These are phyloP conservation scores for Leuciscus waleckii DNA, from an alignment of 2,797 vertebrate species.

Conservation along the genomic window DNA sequence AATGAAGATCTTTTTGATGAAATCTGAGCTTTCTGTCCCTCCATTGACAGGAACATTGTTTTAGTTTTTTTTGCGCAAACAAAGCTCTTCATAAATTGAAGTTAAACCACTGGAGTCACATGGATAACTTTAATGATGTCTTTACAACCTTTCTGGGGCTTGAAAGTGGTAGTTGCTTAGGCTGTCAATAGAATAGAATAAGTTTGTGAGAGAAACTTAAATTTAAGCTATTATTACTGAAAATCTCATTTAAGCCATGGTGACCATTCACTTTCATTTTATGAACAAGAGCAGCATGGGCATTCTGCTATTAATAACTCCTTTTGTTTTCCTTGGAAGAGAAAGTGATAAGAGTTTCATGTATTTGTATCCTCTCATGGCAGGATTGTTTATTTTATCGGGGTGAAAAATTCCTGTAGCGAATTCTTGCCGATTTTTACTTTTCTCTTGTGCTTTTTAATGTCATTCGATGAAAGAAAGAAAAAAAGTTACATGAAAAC, in stretches of 20 bases:
- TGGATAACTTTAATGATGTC: too few relatives aligned
- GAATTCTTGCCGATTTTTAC: background rate
- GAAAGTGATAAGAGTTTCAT: background rate
- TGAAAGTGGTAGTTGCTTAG: too few relatives aligned
- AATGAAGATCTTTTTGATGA: too few relatives aligned
- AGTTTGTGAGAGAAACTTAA: too few relatives aligned
- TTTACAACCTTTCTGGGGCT: too few relatives aligned
- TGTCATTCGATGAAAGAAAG: conserved; percentile 22
- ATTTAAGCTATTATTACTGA: background rate
- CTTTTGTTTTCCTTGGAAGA: background rate
- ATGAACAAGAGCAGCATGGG: background rate
- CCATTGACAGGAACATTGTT: too few relatives aligned
- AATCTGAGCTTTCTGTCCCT: too few relatives aligned
- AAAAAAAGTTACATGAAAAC: conserved; percentile 28
- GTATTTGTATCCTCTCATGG: background rate
- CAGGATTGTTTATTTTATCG: background rate
- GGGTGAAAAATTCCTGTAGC: background rate
- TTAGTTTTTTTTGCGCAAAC: too few relatives aligned
- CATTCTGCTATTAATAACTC: background rate
- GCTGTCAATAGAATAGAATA: too few relatives aligned
- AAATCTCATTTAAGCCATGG: background rate
- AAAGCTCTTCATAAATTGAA: too few relatives aligned
- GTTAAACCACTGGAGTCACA: too few relatives aligned
- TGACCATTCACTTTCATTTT: background rate
- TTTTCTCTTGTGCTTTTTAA: conserved; percentile 10